phyloP scores from a whole-genome alignment of 1,140 invertebrate genomes.

The silkworm (Bombyx mori) region DNA sequence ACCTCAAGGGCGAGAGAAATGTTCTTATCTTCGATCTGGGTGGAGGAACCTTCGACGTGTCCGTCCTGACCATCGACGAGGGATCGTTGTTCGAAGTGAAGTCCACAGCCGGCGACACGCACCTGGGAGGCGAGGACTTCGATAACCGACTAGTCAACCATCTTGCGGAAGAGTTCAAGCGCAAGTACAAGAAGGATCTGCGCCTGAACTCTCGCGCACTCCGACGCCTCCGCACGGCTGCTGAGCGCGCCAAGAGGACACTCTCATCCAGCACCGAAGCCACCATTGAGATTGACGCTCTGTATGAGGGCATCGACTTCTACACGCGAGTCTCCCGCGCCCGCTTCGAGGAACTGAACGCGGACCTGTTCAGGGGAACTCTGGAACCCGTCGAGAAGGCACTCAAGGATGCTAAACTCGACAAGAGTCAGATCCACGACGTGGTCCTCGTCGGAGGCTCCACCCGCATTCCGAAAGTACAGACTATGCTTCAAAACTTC shows the following conservation, averaged over 20 bases:
- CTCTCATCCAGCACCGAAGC: conserved; percentile 70
- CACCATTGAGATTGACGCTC: conserved; percentile 67
- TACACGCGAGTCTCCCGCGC: no score
- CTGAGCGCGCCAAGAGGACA: conserved; percentile 71
- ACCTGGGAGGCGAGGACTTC: conserved; percentile 80
- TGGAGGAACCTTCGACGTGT: conserved; percentile 83
- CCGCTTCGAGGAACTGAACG: no score
- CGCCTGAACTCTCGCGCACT: conserved; percentile 46
- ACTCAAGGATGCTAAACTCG: no score
- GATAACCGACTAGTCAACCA: conserved; percentile 81
- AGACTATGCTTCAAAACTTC: no score
- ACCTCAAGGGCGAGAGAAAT: conserved; percentile 78
- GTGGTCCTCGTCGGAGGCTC: no score
- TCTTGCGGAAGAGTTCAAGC: conserved; percentile 55
- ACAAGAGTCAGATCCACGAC: no score
- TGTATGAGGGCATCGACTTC: conserved; percentile 32
- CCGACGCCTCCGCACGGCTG: conserved; percentile 73
- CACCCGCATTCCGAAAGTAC: no score
- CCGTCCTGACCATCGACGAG: conserved; percentile 79
- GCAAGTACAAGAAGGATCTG: conserved; percentile 59
- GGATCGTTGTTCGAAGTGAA: conserved; percentile 78
- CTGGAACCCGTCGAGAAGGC: no score
- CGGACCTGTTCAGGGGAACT: no score
- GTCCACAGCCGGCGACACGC: conserved; percentile 71
- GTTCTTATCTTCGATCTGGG: conserved; percentile 73